Conservation (phyloP, 2,113 vertebrate species). For the Propithecus coquereli region DNA sequence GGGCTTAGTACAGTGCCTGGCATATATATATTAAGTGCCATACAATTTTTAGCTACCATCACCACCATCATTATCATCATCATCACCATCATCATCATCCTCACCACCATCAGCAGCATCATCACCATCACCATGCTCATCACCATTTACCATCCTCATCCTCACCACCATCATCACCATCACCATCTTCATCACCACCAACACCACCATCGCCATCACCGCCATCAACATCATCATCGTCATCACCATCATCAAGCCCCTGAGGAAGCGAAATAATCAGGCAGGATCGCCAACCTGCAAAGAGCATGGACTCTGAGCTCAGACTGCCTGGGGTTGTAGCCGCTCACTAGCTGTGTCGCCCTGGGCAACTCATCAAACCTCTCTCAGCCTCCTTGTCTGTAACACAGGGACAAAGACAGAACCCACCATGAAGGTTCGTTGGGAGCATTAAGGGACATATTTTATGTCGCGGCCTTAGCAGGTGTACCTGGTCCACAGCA, state of each 20-base stretch:
- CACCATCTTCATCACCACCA: rapidly evolving
- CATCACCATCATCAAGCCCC: rapidly evolving
- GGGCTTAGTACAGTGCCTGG: too few species aligned
- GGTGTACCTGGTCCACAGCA: not conserved
- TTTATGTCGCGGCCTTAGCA: not conserved
- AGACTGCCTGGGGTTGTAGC: not conserved
- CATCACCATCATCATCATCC: rapidly evolving
- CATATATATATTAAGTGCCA: not conserved
- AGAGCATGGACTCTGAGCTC: not conserved
- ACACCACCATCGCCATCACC: rapidly evolving
- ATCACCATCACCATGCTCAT: rapidly evolving
- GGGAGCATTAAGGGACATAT: not conserved
- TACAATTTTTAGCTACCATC: not conserved
- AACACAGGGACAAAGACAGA: not conserved
- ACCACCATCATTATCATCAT: not conserved
- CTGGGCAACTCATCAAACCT: not conserved
- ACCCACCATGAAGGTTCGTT: not conserved
- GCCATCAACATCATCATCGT: rapidly evolving
- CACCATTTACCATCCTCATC: rapidly evolving
- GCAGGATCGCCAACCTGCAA: not conserved
- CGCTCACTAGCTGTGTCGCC: not conserved
- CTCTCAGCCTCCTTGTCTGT: not conserved
- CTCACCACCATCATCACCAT: rapidly evolving
- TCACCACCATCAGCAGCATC: rapidly evolving
- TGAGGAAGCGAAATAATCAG: not conserved